These are phyloP conservation scores for Melanargia galathea DNA, from an alignment of 2,888 invertebrate species.

Conservation along the genomic window DNA sequence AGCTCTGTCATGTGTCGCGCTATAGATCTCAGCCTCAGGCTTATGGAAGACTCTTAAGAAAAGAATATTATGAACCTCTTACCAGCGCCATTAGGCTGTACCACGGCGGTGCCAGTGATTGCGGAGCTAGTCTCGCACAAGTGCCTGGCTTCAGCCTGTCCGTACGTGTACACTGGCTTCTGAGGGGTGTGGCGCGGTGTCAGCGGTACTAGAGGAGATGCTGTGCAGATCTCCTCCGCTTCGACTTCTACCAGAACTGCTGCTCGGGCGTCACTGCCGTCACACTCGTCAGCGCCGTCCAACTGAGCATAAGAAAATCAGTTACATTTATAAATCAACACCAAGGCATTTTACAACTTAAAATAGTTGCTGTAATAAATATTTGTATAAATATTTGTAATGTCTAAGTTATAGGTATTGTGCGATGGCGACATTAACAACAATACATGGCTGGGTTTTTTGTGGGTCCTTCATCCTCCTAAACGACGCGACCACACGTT, in stretches of 20 bases:
- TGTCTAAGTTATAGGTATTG: no score
- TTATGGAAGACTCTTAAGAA: no score
- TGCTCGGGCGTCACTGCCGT: conserved; percentile 82
- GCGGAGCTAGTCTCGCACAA: conserved; percentile 73
- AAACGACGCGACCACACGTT: no score
- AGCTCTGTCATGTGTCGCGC: no score
- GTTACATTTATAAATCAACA: no score
- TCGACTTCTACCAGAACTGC: conserved; percentile 91
- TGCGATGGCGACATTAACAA: no score
- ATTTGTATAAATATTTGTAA: no score
- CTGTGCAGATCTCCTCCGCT: conserved; percentile 90
- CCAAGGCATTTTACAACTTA: no score
- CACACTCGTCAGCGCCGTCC: conserved; percentile 64
- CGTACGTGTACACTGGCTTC: conserved; percentile 88
- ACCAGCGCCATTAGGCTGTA: conserved; percentile 70
- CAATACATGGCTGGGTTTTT: no score
- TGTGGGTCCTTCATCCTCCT: no score
- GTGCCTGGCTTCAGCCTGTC: conserved; percentile 81
- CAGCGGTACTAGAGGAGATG: conserved; percentile 86
- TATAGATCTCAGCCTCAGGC: no score
- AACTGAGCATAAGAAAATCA: conserved; percentile 45
- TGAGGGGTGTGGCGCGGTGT: conserved; percentile 84
- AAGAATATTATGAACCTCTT: conserved; percentile 29
- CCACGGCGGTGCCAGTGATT: conserved; percentile 71
- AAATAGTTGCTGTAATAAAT: no score